Percentiles rank a stretch among this genome's conserved stretches.
These are phyloP conservation scores for Podilymbus podiceps DNA, from an alignment of 2,113 vertebrate species.

Conservation along the genomic window DNA sequence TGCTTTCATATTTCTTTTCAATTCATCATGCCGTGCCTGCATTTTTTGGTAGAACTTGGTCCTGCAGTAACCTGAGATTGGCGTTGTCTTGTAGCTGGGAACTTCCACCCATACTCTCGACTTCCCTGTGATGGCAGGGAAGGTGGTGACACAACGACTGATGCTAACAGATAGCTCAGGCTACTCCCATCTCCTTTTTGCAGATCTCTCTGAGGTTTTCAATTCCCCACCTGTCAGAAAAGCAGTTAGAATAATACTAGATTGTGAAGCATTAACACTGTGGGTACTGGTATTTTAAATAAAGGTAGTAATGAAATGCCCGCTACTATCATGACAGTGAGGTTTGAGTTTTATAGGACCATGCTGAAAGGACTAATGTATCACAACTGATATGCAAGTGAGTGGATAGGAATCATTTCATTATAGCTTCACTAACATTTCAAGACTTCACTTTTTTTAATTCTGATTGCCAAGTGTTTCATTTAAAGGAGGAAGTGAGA, in stretches of 20 bases:
- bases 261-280: neutral
- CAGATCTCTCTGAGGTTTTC: neutral
- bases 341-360: neutral
- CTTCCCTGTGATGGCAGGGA: neutral
- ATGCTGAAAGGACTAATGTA: neutral
- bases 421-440: neutral
- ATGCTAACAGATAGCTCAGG: neutral
- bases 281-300: neutral
- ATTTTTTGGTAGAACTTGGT: slow-evolving; percentile 61
- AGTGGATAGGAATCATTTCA: neutral
- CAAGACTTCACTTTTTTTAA: neutral
- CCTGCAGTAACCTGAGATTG: slow-evolving; percentile 28
- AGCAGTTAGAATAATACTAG: neutral
- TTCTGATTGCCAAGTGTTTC: neutral
- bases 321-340: neutral
- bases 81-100: slow-evolving; percentile 66
- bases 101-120: slow-evolving; percentile 52
- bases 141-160: neutral
- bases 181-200: neutral
- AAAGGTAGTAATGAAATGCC: neutral
- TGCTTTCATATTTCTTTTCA: slow-evolving; percentile 46
- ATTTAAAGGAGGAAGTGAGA: neutral
- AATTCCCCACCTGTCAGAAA: neutral
- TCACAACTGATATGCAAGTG: neutral
- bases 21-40: neutral